Evolutionary conservation across 92 coral and sea anemone species (phyloP).

Genomic region (Umimayanthus chanpuru): DNA sequence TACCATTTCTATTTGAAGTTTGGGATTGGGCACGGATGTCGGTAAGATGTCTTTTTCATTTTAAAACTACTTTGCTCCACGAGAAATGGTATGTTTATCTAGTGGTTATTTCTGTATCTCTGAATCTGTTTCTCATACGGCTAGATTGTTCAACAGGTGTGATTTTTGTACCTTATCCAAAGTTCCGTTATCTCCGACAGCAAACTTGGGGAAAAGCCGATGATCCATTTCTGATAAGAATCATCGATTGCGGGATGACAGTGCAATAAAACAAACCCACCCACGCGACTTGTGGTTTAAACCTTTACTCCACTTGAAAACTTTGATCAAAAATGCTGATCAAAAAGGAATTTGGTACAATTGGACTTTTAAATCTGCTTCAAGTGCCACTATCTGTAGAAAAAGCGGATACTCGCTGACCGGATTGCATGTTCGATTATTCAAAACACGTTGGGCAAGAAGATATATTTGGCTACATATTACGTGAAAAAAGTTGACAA

Average conservation of each 20-base stretch:
- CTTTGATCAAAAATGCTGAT: background rate
- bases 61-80: background rate
- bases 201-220: constrained; percentile 36
- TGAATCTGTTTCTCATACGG: background rate
- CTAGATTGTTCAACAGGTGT: background rate
- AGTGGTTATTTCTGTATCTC: background rate
- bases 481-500: background rate
- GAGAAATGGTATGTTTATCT: background rate
- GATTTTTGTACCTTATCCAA: background rate
- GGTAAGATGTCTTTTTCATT: too few species aligned
- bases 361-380: background rate
- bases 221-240: constrained; percentile 12
- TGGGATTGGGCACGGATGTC: background rate
- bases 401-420: background rate
- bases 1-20: too few species aligned
- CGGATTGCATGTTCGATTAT: background rate
- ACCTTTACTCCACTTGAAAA: background rate
- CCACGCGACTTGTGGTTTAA: constrained; percentile 14
- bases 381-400: background rate
- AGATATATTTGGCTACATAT: background rate
- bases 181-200: constrained; percentile 14
- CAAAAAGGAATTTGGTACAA: background rate
- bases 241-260: background rate
- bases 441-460: background rate
- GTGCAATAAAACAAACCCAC: background rate